Percentiles rank a stretch among this genome's conserved stretches.
These are phyloP conservation scores for Silvanus unidentatus DNA, from an alignment of 2,888 invertebrate species.

Conservation along the genomic window DNA sequence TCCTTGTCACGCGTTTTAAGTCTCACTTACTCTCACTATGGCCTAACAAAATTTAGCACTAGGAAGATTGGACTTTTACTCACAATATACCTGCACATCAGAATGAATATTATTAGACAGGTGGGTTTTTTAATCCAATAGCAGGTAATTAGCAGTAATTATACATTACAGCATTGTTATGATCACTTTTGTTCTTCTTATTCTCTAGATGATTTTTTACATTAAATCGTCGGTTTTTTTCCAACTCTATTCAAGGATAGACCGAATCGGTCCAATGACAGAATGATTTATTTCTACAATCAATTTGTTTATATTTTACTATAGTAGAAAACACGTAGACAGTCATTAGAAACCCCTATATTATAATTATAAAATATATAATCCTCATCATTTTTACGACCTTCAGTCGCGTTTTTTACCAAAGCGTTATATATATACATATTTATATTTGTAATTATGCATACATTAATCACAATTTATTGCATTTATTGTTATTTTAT, in stretches of 20 bases:
- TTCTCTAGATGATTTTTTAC: too few relatives aligned
- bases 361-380: background rate
- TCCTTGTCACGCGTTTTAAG: constrained; percentile 9
- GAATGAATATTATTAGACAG: too few relatives aligned
- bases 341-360: constrained; percentile 1
- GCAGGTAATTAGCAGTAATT: too few relatives aligned
- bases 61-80: too few relatives aligned
- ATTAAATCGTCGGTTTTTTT: too few relatives aligned
- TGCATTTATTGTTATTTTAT: background rate
- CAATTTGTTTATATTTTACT: constrained; percentile 1
- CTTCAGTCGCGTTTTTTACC: background rate
- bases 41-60: too few relatives aligned
- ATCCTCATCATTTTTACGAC: background rate
- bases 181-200: too few relatives aligned
- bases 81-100: too few relatives aligned
- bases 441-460: background rate
- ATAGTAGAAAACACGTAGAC: background rate
- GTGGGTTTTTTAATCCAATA: too few relatives aligned
- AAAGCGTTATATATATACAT: background rate
- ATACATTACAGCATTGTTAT: too few relatives aligned
- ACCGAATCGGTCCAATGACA: background rate
- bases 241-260: too few relatives aligned
- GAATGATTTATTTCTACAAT: constrained; percentile 1
- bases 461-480: constrained; percentile 3
- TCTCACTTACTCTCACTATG: too few relatives aligned